Evolutionary conservation across 2,888 invertebrate genomes (phyloP), one percentile per base, ranked within the genome.

Genomic region (Diaphora mendica): DNA sequence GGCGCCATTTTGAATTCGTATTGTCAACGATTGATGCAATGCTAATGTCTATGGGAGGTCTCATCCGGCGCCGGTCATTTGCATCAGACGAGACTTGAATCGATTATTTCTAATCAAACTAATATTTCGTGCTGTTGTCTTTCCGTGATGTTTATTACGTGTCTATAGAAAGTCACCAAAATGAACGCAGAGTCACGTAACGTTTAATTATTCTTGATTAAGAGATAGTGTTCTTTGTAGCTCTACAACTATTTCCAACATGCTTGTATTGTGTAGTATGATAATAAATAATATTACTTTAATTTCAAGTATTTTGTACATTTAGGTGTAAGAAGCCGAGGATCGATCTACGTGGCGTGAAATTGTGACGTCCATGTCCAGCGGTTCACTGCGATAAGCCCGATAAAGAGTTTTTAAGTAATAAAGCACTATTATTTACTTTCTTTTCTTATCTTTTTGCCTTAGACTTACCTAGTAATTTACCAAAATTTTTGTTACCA

Each of bases 1-100:
- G 94, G 94, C 95, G 95, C 95, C 95, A 94, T 95, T 91, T 94
- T 93, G 94, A 88, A 93, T 92, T 88, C 82, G 88, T 89, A 91
- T 92, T 92, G 92, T 91, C 91, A 89, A 88, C 90, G 89, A 84
- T 77, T 80, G 85, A 90, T 90, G 91, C 91, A 90, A 88, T 86
- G 85, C 87, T 89, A 89, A 89, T 91, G 92, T 90, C 89, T 84
- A 89, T 93, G 95, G 94, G 94, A 93, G 95, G 95, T 95, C 93
- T 70, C 89, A 91, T 95, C 95, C 95, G 95, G 95, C 95, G 95
- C 95, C 95, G 91, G 90, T 84, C 94, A 95, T 95, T 94, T 94
- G 91, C 94, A 94, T 95, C 88, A 87, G 82, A 94, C 95, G 94
- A 91, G 93, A 88, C 88, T 74, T 82, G 95, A 93, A 95, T 95